phyloP scores from a whole-genome alignment of 2,888 invertebrate species.

The Noctua janthina region DNA sequence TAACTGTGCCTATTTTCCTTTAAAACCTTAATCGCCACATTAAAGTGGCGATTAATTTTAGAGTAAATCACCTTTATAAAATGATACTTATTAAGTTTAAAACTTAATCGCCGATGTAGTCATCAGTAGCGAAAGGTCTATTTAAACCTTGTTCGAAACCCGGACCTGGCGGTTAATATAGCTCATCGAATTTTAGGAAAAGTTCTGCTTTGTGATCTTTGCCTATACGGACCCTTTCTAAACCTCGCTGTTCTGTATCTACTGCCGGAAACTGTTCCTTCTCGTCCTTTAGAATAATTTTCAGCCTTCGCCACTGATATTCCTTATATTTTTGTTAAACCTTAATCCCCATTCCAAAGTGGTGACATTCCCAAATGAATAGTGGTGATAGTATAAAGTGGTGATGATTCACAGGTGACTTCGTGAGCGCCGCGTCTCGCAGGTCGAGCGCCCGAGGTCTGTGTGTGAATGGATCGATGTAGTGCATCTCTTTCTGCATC shows the following conservation, averaged over 20 bases:
- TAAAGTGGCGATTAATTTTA: conserved; percentile 27
- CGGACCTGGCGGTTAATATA: not conserved
- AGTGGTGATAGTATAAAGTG: conserved; percentile 79
- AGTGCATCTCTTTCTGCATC: conserved; percentile 87
- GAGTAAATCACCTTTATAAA: not conserved
- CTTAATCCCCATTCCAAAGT: conserved; percentile 38
- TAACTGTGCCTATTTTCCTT: not conserved
- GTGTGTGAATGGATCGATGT: conserved; percentile 89
- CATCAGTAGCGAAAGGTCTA: not conserved
- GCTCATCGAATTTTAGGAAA: not conserved
- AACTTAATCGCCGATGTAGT: not conserved
- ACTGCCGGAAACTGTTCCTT: too few relatives aligned
- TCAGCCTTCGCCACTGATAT: conserved; percentile 6
- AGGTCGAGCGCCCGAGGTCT: conserved; percentile 85
- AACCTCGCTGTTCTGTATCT: not conserved
- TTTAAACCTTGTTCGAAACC: not conserved
- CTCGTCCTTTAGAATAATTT: not conserved
- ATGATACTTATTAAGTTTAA: not conserved
- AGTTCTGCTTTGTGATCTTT: not conserved
- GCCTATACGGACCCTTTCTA: not conserved
- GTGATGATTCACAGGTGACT: conserved; percentile 89
- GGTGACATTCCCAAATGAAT: conserved; percentile 67
- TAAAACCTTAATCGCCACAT: conserved; percentile 24
- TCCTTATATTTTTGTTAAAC: not conserved
- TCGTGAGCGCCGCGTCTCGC: conserved; percentile 87